Percentiles rank a stretch among this genome's conserved stretches.
Conservation (phyloP, 2,888 invertebrate species). For the Teinopalpus imperialis region DNA sequence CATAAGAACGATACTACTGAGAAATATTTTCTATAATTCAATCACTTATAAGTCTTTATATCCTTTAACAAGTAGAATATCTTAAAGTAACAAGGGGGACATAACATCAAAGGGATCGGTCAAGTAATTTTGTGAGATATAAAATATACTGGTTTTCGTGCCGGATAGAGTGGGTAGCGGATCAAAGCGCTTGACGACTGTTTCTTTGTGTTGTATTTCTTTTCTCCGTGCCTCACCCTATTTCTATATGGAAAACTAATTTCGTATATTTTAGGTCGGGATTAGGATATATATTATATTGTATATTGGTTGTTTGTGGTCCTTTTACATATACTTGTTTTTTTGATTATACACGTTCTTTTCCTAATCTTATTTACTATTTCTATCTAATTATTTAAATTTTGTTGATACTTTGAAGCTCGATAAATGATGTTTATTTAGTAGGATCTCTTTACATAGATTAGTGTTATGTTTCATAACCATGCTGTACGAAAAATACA, state of each 20-base stretch:
- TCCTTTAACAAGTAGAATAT: not conserved
- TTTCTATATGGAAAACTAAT: conserved; percentile 1
- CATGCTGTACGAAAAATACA: no score
- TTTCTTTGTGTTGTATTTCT: conserved; percentile 6
- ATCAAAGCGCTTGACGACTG: conserved; percentile 4
- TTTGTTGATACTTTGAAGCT: no score
- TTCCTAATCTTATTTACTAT: no score
- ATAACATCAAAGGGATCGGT: conserved; percentile 30
- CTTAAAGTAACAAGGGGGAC: not conserved
- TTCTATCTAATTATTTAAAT: no score
- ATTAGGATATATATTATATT: no score
- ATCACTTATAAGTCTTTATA: conserved; percentile 1
- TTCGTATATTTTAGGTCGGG: not conserved
- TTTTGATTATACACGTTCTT: no score
- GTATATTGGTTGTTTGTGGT: no score
- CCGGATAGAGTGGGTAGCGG: not conserved
- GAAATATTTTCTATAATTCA: not conserved
- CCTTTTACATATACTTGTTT: no score
- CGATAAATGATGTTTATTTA: no score
- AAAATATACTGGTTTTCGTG: not conserved
- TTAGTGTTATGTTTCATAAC: no score
- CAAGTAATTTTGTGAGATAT: conserved; percentile 24
- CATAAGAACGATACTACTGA: no score
- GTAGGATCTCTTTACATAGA: no score
- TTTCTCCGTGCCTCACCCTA: conserved; percentile 1